Evolutionary conservation across 2,797 vertebrate species (phyloP), one percentile per base, ranked within the genome.

Genomic region (Siniperca scherzeri): DNA sequence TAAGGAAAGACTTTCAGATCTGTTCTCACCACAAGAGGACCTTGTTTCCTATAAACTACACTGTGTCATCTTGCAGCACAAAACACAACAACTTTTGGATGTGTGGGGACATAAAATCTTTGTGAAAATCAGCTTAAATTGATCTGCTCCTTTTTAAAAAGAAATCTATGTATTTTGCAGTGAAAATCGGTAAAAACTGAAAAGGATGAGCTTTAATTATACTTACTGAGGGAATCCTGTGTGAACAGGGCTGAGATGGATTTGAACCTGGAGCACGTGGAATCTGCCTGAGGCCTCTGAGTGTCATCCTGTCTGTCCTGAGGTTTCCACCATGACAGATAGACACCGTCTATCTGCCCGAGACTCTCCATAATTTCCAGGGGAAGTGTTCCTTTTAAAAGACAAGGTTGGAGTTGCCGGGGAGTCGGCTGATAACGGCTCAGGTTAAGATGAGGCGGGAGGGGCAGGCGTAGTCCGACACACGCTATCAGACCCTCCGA

Each of bases 351-450:
- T 92, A 90, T 93, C 92, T 91, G 77, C 52, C 30, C 3, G 14
- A 60, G 88, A 74, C 83, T 67, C 65, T 84, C 83, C 82, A 85
- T 89, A 62, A 88, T 92, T 91, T 93, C 91, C 92, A 89, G 88
- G 90, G 93, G 94, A 94, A 93, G 90, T 89, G 89, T 93, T 93
- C 91, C 86, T 90, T 92, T 93, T 82, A 91, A 74, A 83, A 89
- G 85, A 92, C 92, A 87, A 82, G 91, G 33, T 80, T 75, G 82
- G 88, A 89, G 90, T 82, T 87, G 90, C 80, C 38, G 13, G 81
- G 90, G 89, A 85, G 85, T 74, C 3, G 77, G 71, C 88, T 92
- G 92, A 92, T 94, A 93, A 83, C 64, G 13, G 69, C 78, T 69
- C 84, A 83, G 88, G 90, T 90, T 90, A 77, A 89, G 88, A 89